These are phyloP conservation scores for Sterna hirundo DNA, from an alignment of 2,113 vertebrate genomes.

Conservation along the genomic window DNA sequence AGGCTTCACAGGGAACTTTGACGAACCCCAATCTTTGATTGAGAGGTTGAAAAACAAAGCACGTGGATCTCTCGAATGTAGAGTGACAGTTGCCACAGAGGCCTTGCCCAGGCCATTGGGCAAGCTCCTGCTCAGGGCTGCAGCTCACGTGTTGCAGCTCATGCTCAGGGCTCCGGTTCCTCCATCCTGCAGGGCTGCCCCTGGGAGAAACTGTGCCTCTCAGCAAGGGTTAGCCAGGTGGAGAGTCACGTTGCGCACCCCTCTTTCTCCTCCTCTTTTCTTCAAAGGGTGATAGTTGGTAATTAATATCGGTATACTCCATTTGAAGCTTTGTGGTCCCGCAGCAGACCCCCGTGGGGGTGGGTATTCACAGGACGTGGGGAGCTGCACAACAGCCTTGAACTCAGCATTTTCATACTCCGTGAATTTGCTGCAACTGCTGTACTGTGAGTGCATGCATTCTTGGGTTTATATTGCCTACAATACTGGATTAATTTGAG, in stretches of 20 bases:
- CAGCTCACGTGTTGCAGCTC: not conserved
- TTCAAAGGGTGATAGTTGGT: not conserved
- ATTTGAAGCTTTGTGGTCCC: not conserved
- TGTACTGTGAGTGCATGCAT: not conserved
- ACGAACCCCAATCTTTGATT: not conserved
- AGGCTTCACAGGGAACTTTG: not conserved
- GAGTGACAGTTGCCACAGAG: not conserved
- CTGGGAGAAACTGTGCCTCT: not conserved
- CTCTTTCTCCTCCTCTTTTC: not conserved
- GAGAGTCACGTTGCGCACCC: fast-evolving
- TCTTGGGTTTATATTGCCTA: not conserved
- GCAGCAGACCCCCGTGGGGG: not conserved
- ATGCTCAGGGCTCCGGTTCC: fast-evolving
- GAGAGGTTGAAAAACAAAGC: not conserved
- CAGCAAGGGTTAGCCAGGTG: not conserved
- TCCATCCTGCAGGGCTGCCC: not conserved
- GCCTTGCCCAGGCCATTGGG: not conserved
- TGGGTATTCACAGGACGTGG: not conserved
- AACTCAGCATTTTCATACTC: not conserved
- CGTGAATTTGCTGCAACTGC: not conserved
- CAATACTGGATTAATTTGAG: not conserved
- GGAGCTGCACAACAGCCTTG: not conserved
- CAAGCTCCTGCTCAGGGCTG: not conserved
- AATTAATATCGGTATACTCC: not conserved
- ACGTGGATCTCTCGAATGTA: not conserved